Base-by-base conservation (phyloP, 23 tunicate genomes). In the Ciona savignyi region DNA sequence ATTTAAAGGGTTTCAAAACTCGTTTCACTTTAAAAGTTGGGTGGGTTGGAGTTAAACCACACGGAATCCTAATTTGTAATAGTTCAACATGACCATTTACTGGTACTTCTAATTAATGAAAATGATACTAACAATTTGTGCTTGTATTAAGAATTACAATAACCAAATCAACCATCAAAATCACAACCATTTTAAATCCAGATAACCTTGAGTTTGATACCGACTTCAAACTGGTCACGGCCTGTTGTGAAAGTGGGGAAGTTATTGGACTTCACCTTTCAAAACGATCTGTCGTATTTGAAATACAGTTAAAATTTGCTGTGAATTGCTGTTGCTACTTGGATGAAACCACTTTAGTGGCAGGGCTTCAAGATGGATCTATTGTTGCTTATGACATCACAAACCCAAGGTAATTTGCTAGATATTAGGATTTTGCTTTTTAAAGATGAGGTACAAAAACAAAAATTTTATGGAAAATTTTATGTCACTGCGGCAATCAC, bases 301-400 rank as follows among this genome's bases (percentile, higher is more conserved):
- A 27, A 20, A n/a, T 68, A 27, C 26, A 60, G 29, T 56, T 64
- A 30, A n/a, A 9, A 1, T 27, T 6, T 25, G 60, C 87, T 0
- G 65, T 82, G 22, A 82, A 82, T 63, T 32, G 67, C 35, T 82
- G 87, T 60, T 32, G 70, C 32, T 82, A 66, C 34, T 20, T 75
- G 11, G 74, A 56, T 56, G 24, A 25, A 26, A 51, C 63, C 22
- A n/a, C 29, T 0, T 29, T 82, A 11, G 76, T 62, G 15, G 80
- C 62, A 27, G 87, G 80, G 0, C 34, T 68, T 11, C 87, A 82
- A 11, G 75, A 74, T 56, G 87, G 87, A 9, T 32, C 75, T 29
- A 32, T 82, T 11, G 25, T 74, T 22, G 60, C 74, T 30, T 25
- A 56, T 32, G 87, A 82, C 68, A 24, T 74, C n/a, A 60, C 22